Base-by-base conservation (phyloP, 1,140 invertebrate genomes). In the Drosophila kohkoa region DNA sequence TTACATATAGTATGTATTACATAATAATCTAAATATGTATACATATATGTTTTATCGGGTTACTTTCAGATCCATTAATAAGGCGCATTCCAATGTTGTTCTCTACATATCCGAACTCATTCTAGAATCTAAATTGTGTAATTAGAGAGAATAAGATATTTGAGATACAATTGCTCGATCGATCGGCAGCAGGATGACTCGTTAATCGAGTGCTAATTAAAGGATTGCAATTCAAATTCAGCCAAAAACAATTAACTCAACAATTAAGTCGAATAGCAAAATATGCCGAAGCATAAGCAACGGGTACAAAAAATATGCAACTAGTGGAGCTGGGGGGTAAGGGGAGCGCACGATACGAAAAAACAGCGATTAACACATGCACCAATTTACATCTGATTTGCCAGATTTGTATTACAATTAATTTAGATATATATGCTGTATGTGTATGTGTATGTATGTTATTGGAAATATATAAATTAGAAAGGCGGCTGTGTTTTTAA, bases 31-130 rank as follows among this genome's bases (percentile, higher is more conserved):
- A 30, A 30, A 30, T 30, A 43, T 74, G n/a, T n/a, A n/a, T n/a
- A n/a, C n/a, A 65, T 72, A 66, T 76, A 62, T 64, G 71, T 59
- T 57, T 65, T 70, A 49, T 79, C 55, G 48, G 52, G 63, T 77
- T 60, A 71, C 67, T 75, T 81, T 89, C 86, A 89, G 85, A 89
- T 89, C 86, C 85, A 85, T 79, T 77, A 75, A 62, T 89, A 89
- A 89, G 85, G 85, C 85, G 82, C 76, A 77, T 86, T 78, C 82
- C 79, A 81, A 86, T 78, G 52, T 48, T 52, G 66, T 79, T 77
- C 55, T 73, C 46, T 59, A 60, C 54, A 60, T 57, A 52, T 75
- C 69, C 77, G 74, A 78, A 81, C 67, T 88, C 80, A 88, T 80
- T 88, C 80, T 81, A 82, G 70, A 57, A 83, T 75, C 83, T 88